Conservation (phyloP, 2,113 vertebrate species). For the Paramisgurnus dabryanus region DNA sequence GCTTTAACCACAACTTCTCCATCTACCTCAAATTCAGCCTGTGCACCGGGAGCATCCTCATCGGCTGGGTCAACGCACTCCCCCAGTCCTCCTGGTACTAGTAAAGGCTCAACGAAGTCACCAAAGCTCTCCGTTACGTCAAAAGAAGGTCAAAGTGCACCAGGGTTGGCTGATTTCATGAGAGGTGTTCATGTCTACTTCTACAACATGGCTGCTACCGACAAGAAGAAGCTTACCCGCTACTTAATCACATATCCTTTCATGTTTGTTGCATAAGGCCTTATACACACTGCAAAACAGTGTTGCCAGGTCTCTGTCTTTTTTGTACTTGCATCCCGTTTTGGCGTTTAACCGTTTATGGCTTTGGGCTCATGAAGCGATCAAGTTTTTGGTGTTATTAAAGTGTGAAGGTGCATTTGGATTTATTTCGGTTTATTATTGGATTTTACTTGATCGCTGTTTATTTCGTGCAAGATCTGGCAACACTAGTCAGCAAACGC, state of each 20-base stretch:
- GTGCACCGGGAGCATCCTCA: not conserved
- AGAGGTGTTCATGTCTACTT: slow-evolving; percentile 73
- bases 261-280: not conserved
- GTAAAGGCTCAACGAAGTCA: not conserved
- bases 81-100: not conserved
- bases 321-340: too few relatives aligned
- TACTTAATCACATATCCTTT: slow-evolving; percentile 81
- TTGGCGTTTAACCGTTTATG: too few relatives aligned
- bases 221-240: slow-evolving; percentile 72
- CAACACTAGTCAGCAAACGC: too few relatives aligned
- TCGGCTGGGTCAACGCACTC: slow-evolving; percentile 12
- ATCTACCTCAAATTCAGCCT: slow-evolving; percentile 5
- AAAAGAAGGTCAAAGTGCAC: not conserved
- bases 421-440: too few relatives aligned
- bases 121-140: not conserved
- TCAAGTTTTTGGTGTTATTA: too few relatives aligned
- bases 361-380: too few relatives aligned
- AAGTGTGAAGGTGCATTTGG: too few relatives aligned
- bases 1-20: slow-evolving; percentile 22
- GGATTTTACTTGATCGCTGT: too few relatives aligned
- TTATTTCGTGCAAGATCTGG: not conserved
- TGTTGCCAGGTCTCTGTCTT: too few relatives aligned
- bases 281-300: too few relatives aligned
- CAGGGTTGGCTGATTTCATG: slow-evolving; percentile 69
- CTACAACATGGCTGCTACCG: slow-evolving; percentile 73